phyloP scores from a whole-genome alignment of 2,797 vertebrate species.

The Chiloscyllium punctatum region DNA sequence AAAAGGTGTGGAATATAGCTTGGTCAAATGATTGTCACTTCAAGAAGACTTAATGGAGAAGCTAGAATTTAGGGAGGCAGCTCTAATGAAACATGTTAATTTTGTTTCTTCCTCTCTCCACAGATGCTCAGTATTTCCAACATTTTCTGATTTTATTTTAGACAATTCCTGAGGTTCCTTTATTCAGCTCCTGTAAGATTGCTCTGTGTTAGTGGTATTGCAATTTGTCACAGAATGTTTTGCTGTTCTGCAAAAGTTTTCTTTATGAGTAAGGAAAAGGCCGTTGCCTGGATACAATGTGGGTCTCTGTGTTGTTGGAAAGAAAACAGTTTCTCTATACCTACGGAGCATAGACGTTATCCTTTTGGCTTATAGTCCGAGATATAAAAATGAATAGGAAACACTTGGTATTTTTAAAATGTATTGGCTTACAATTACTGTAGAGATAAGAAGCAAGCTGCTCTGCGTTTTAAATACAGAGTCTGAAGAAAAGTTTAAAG shows the following conservation, averaged over 20 bases:
- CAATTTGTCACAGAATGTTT: not conserved
- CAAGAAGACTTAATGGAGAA: too few relatives aligned
- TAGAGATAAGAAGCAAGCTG: not conserved
- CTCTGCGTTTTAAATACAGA: not conserved
- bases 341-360: not conserved
- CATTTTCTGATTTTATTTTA: too few relatives aligned
- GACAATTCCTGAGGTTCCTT: not conserved
- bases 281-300: not conserved
- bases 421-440: not conserved
- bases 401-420: not conserved
- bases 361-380: not conserved
- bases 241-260: not conserved
- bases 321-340: not conserved
- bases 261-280: not conserved
- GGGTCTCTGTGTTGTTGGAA: not conserved
- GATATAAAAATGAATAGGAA: conserved; percentile 14
- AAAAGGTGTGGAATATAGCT: not conserved
- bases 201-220: not conserved
- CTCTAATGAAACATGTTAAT: too few relatives aligned
- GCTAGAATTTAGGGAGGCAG: not conserved
- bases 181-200: not conserved
- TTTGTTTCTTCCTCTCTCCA: too few relatives aligned
- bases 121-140: too few relatives aligned
- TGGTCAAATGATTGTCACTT: not conserved
- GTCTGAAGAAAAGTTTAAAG: not conserved